Evolutionary conservation across 2,888 invertebrate species (phyloP), one percentile per base, ranked within the genome.

Genomic region (Drosophila gaucha): DNA sequence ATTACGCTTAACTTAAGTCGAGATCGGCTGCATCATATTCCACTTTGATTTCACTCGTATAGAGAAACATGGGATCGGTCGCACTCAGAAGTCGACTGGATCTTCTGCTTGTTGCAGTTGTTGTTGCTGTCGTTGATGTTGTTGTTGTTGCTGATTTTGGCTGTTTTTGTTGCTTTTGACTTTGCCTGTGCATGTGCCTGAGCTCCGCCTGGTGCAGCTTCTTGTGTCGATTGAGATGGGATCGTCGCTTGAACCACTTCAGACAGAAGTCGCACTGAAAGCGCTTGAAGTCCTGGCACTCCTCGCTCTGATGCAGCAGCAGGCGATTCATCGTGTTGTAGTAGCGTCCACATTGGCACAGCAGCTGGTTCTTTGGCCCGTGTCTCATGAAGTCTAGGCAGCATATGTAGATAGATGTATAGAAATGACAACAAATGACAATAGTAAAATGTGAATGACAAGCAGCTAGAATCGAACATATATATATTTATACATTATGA

Each of bases 331-430:
- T 50, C 3, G 88, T 86, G 56, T 88, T 78, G 68, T 90, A 90
- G 64, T 90, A 90, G 73, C 93, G 93, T 66, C 93, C 93, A 71
- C 93, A 93, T 72, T 92, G 92, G 64, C 91, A 90, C 43, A 89
- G 78, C 20, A 90, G 67, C 49, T 86, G 74, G 43, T 80, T 74
- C 64, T 74, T 86, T 6, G 78, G 70, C 3, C 82, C 85, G 8
- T 76, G 63, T 1, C 86, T 66, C 38, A 67, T 39, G 39, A 54
- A 76, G 52, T 77, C 79, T 71, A 52, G 22, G 39, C 35, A 35
- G 30, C 50, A 49, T 49, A 5, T n/a, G n/a, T n/a, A n/a, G n/a
- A n/a, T 22, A 47, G 50, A 57, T 49, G 58, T 54, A 56, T 30
- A 71, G 39, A 66, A 52, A 49, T 35, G 49, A 38, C 22, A 55